Percentiles rank a stretch among this genome's conserved stretches.
Conservation (phyloP, 2,113 vertebrate genomes). For the Heterochromis multidens region DNA sequence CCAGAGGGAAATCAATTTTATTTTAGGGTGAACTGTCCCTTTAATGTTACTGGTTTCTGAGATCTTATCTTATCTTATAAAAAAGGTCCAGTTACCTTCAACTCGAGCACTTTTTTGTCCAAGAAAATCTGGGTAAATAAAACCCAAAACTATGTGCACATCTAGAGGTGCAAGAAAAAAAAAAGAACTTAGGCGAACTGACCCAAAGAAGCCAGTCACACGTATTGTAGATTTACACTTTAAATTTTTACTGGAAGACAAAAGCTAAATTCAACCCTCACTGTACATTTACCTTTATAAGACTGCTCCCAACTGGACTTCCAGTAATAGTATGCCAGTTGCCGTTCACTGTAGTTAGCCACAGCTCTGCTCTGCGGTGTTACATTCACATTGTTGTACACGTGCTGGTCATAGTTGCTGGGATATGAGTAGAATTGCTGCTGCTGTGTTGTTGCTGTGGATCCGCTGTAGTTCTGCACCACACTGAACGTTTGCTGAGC, state of each 20-base stretch:
- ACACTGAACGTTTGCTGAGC: background rate
- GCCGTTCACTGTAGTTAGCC: background rate
- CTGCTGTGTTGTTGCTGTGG: background rate
- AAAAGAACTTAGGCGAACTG: background rate
- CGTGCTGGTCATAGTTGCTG: background rate
- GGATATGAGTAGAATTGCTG: background rate
- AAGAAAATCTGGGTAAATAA: rapidly evolving
- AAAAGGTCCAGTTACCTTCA: background rate
- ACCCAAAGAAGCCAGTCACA: background rate
- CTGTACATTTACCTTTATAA: background rate
- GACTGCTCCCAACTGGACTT: background rate
- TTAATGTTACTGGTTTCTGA: background rate
- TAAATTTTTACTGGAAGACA: rapidly evolving
- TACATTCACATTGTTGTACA: background rate
- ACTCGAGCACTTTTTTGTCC: background rate
- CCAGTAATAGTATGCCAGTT: background rate
- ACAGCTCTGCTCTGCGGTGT: background rate
- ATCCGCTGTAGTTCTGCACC: background rate
- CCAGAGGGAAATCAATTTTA: background rate
- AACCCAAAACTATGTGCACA: background rate
- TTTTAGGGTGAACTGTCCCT: background rate
- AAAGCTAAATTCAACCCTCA: background rate
- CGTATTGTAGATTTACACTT: background rate
- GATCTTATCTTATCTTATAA: too few relatives aligned
- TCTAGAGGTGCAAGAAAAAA: too few relatives aligned